phyloP scores from a whole-genome alignment of 2,113 vertebrate genomes.

The Pleuronectes platessa region DNA sequence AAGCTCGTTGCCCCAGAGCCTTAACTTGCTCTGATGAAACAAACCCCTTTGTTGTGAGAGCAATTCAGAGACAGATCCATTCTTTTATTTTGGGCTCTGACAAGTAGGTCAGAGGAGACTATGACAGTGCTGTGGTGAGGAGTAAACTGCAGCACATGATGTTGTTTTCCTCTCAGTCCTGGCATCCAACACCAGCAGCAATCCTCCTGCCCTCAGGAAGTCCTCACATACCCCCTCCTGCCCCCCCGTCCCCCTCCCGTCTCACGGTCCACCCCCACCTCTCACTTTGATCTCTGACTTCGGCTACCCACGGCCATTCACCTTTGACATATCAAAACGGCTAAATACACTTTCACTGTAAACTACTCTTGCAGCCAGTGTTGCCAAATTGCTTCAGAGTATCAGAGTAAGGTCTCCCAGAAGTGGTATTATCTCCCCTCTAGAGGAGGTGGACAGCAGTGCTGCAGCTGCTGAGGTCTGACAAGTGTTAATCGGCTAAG shows the following conservation, averaged over 20 bases:
- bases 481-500: constrained; percentile 73
- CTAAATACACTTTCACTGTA: constrained; percentile 59
- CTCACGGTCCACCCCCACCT: constrained; percentile 36
- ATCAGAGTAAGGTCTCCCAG: constrained; percentile 41
- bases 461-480: constrained; percentile 71
- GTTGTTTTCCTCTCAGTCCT: constrained; percentile 83
- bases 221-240: constrained; percentile 57
- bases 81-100: constrained; percentile 84
- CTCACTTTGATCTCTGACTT: constrained; percentile 61
- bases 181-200: constrained; percentile 79
- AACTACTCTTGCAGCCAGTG: constrained; percentile 40
- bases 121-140: constrained; percentile 81
- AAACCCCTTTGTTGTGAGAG: constrained; percentile 77
- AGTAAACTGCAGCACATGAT: constrained; percentile 87
- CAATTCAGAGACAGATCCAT: constrained; percentile 80
- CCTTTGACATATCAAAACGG: constrained; percentile 79
- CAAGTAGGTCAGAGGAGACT: constrained; percentile 85
- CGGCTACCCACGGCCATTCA: constrained; percentile 68
- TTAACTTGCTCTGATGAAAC: constrained; percentile 63
- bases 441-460: constrained; percentile 58
- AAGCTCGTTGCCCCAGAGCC: constrained; percentile 53
- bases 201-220: constrained; percentile 69
- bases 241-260: constrained; percentile 40
- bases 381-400: constrained; percentile 49
- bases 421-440: constrained; percentile 62